phyloP scores from a whole-genome alignment of 2,113 vertebrate species.

The Notothenia rossii region DNA sequence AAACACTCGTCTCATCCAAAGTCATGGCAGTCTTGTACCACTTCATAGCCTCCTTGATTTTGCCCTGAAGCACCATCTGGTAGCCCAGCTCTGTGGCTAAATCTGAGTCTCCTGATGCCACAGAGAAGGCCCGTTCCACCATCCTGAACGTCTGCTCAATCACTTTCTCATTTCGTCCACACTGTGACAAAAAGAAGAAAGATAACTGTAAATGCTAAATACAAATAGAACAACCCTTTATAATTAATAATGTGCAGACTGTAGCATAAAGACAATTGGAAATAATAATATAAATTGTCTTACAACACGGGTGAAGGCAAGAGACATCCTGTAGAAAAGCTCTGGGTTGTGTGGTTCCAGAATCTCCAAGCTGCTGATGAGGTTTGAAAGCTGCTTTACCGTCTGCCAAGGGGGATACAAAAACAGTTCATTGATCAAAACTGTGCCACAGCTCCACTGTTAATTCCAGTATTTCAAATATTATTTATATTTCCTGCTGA shows the following conservation, averaged over 20 bases:
- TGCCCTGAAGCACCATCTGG: slow-evolving; percentile 92
- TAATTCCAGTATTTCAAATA: neutral
- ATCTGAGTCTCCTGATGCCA: slow-evolving; percentile 86
- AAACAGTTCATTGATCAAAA: slow-evolving; percentile 27
- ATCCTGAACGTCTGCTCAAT: slow-evolving; percentile 90
- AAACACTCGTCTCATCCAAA: slow-evolving; percentile 90
- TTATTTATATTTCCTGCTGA: slow-evolving; percentile 2
- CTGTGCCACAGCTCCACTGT: neutral
- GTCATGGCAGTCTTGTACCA: slow-evolving; percentile 93
- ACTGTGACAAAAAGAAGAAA: slow-evolving; percentile 79
- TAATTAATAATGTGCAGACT: neutral
- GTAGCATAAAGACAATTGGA: neutral
- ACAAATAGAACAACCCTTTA: neutral
- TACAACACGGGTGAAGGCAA: slow-evolving; percentile 94
- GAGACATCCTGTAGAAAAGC: slow-evolving; percentile 90
- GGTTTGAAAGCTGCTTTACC: slow-evolving; percentile 86
- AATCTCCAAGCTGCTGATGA: slow-evolving; percentile 86
- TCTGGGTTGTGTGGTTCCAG: slow-evolving; percentile 91
- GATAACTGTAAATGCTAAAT: neutral
- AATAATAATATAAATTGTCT: slow-evolving; percentile 58
- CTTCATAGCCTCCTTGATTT: slow-evolving; percentile 89
- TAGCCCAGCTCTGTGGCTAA: slow-evolving; percentile 95
- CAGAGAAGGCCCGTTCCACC: slow-evolving; percentile 89
- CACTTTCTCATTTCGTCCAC: slow-evolving; percentile 90
- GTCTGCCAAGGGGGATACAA: slow-evolving; percentile 82